Conservation (phyloP, 2,888 invertebrate genomes). For the Imbricaverruca yamaguchii region DNA sequence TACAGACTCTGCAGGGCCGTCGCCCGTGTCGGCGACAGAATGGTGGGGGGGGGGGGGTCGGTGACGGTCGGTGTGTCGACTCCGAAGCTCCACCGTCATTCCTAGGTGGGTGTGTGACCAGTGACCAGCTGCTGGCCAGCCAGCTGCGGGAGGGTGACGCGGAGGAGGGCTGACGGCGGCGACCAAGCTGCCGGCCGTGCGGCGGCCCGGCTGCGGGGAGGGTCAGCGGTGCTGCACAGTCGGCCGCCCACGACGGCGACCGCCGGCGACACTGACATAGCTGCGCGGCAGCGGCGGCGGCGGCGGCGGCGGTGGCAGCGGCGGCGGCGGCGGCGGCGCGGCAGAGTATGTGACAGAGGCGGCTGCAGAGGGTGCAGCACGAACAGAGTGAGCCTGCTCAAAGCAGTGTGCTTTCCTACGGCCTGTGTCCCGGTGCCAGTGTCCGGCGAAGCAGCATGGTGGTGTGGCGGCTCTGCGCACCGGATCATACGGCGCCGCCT, state of each 20-base stretch:
- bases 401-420: not conserved
- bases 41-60: not conserved
- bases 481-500: not conserved
- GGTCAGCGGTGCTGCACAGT: not conserved
- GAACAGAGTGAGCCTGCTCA: not conserved
- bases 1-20: not conserved
- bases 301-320: not conserved
- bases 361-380: not conserved
- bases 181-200: not conserved
- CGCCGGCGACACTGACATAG: constrained; percentile 19
- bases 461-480: not conserved
- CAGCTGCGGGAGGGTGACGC: not conserved
- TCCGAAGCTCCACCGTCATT: too few species aligned
- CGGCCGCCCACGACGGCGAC: constrained; percentile 5
- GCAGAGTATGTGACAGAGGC: not conserved
- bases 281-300: not conserved
- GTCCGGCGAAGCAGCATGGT: not conserved
- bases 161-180: not conserved
- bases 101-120: too few species aligned
- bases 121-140: too few species aligned
- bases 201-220: constrained; percentile 24
- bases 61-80: too few species aligned
- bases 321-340: constrained; percentile 1
- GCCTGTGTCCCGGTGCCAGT: not conserved
- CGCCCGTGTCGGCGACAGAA: not conserved